These are phyloP conservation scores for Coryphaenoides rupestris DNA, from an alignment of 2,113 vertebrate genomes.

Conservation along the genomic window DNA sequence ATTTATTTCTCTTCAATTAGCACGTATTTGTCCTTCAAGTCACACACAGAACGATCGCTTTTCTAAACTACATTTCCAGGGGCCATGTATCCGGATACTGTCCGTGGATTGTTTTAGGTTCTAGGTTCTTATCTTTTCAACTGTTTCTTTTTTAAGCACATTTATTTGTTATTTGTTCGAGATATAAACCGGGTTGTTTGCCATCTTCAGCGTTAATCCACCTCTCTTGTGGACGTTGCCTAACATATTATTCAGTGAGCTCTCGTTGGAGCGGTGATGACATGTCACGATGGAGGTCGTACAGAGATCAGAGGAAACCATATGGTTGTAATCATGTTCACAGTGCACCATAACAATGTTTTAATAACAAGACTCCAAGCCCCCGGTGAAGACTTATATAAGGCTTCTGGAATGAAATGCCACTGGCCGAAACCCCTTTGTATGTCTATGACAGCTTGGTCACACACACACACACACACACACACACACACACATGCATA, in stretches of 20 bases:
- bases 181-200: slow-evolving; percentile 8
- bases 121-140: no score
- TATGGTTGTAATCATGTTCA: slow-evolving; percentile 30
- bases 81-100: neutral
- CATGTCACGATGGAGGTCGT: slow-evolving; percentile 42
- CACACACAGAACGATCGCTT: slow-evolving; percentile 23
- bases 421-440: no score
- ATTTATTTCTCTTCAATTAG: slow-evolving; percentile 28
- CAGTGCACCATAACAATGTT: slow-evolving; percentile 47
- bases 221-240: no score
- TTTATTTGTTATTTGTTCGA: no score
- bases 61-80: slow-evolving; percentile 33
- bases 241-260: slow-evolving; percentile 21
- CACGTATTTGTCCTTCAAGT: slow-evolving; percentile 24
- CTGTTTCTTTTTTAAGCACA: no score
- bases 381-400: slow-evolving; percentile 12
- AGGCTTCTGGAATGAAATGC: slow-evolving; percentile 10
- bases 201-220: slow-evolving; percentile 8
- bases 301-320: slow-evolving; percentile 27
- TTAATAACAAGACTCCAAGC: slow-evolving; percentile 44
- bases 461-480: slow-evolving; percentile 12
- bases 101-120: slow-evolving; percentile 14
- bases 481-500: slow-evolving; percentile 7
- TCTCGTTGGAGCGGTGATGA: slow-evolving; percentile 20
- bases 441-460: slow-evolving; percentile 3